Percentiles rank a stretch among this genome's conserved stretches.
These are phyloP conservation scores for Osmoderma eremita DNA, from an alignment of 2,888 invertebrate genomes.

Conservation along the genomic window DNA sequence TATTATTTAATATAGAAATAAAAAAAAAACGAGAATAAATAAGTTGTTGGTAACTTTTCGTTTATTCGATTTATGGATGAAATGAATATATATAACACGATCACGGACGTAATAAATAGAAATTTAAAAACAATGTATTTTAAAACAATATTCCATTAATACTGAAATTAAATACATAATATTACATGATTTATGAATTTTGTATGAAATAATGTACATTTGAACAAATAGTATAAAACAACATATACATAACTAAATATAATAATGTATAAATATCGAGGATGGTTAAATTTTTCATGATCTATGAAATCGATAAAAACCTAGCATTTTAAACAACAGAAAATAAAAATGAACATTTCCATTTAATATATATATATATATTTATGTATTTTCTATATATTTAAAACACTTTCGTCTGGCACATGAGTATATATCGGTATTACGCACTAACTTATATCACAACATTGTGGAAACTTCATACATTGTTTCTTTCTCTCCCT, in stretches of 20 bases:
- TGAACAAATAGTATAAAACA: constrained; percentile 49
- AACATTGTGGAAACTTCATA: constrained; percentile 62
- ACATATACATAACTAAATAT: constrained; percentile 51
- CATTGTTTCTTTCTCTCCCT: constrained; percentile 40
- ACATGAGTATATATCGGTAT: constrained; percentile 61
- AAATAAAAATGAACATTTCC: constrained; percentile 26
- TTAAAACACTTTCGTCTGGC: constrained; percentile 60
- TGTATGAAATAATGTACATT: constrained; percentile 38
- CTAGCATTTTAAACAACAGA: constrained; percentile 23
- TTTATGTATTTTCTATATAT: constrained; percentile 26
- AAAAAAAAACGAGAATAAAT: constrained; percentile 10
- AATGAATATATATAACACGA: not conserved
- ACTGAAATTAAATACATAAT: constrained; percentile 45
- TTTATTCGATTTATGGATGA: constrained; percentile 38
- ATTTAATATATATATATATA: constrained; percentile 33
- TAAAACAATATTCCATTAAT: constrained; percentile 44
- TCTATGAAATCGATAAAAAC: constrained; percentile 29
- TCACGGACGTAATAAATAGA: constrained; percentile 23
- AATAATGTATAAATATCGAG: constrained; percentile 56
- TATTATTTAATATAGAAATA: constrained; percentile 7
- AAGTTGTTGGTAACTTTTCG: constrained; percentile 51
- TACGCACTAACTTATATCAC: constrained; percentile 64
- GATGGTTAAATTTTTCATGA: constrained; percentile 20
- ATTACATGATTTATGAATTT: constrained; percentile 26
- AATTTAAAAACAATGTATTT: constrained; percentile 39